Conservation (phyloP, 2,888 invertebrate genomes). For the Stenotaenia linearis region DNA sequence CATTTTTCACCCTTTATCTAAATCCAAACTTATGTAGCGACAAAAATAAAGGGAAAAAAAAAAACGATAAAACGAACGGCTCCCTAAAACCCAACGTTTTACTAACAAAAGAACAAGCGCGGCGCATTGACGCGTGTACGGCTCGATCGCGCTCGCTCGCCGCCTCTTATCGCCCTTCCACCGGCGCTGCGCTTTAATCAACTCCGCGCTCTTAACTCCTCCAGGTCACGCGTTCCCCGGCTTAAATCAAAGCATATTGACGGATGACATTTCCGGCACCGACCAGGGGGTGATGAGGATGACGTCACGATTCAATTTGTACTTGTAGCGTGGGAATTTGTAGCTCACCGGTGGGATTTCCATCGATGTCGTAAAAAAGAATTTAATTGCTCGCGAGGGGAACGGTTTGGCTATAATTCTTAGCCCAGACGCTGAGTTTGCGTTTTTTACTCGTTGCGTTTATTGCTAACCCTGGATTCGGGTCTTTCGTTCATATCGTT, state of each 20-base stretch:
- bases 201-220: not conserved
- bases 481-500: too few relatives aligned
- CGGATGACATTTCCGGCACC: not conserved
- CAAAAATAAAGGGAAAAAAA: too few relatives aligned
- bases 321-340: not conserved
- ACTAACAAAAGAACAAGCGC: not conserved
- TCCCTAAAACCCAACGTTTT: not conserved
- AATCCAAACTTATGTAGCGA: too few relatives aligned
- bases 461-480: not conserved
- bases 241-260: not conserved
- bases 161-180: not conserved
- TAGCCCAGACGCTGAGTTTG: not conserved
- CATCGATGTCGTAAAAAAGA: not conserved
- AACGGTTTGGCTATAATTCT: not conserved
- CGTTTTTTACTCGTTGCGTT: not conserved
- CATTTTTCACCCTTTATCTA: too few relatives aligned
- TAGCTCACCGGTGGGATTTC: not conserved
- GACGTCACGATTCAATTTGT: not conserved
- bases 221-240: not conserved
- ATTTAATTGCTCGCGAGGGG: not conserved
- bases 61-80: too few relatives aligned
- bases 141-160: not conserved
- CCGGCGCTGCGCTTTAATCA: not conserved
- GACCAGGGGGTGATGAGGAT: not conserved
- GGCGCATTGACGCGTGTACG: not conserved